These are phyloP conservation scores for Amphimallon solstitiale DNA, from an alignment of 2,888 invertebrate genomes.

Conservation along the genomic window DNA sequence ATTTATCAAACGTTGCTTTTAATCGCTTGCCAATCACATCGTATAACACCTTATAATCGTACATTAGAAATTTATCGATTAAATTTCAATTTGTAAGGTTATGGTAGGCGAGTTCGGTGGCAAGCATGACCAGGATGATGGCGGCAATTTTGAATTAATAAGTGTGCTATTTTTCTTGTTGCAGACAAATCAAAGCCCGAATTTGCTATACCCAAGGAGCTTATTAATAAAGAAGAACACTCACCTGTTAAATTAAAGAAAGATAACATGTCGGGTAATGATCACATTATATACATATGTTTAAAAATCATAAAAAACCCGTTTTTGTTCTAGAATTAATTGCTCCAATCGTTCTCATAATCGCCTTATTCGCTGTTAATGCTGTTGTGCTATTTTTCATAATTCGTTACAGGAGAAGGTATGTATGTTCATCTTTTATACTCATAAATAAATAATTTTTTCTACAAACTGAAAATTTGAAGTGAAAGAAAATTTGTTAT, in stretches of 20 bases:
- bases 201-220: background rate
- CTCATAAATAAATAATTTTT: too few relatives aligned
- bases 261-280: slow-evolving; percentile 15
- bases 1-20: too few relatives aligned
- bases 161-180: background rate
- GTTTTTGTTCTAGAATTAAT: slow-evolving; percentile 71
- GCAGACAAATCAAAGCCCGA: slow-evolving; percentile 14
- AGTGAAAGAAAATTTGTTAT: too few relatives aligned
- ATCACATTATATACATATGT: too few relatives aligned
- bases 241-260: background rate
- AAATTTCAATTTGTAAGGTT: background rate
- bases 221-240: slow-evolving; percentile 1
- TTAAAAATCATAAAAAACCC: slow-evolving; percentile 14
- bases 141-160: background rate
- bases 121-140: too few relatives aligned
- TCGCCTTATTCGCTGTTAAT: slow-evolving; percentile 76
- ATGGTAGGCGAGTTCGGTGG: background rate
- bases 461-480: too few relatives aligned
- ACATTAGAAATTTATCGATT: background rate
- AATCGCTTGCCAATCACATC: too few relatives aligned
- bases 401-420: slow-evolving; percentile 58
- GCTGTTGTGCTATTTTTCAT: slow-evolving; percentile 79
- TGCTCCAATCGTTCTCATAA: slow-evolving; percentile 77
- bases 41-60: background rate
- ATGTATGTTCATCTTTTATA: too few relatives aligned